Percentiles rank a stretch among this genome's conserved stretches.
These are phyloP conservation scores for Entomyzon cyanotis DNA, from an alignment of 2,113 vertebrate genomes.

Conservation along the genomic window DNA sequence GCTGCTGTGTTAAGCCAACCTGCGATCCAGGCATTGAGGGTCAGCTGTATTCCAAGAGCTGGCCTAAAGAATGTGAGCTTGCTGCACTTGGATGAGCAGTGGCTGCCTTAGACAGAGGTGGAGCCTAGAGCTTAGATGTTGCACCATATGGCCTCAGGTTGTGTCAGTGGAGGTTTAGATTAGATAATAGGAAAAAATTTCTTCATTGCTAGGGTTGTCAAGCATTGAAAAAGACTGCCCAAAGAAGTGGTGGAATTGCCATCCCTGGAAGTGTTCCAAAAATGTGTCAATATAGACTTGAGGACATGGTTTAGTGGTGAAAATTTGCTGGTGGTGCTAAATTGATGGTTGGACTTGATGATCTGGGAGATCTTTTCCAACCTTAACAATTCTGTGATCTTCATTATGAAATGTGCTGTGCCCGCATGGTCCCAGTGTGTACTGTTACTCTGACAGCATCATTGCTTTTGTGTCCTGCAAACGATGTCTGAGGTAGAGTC, in stretches of 20 bases:
- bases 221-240: not conserved
- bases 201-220: not conserved
- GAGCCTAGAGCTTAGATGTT: not conserved
- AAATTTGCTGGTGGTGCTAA: not conserved
- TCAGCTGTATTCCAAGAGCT: not conserved
- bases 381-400: not conserved
- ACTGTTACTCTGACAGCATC: not conserved
- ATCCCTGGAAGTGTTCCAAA: not conserved
- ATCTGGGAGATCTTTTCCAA: not conserved
- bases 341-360: not conserved
- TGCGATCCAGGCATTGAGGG: not conserved
- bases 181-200: not conserved
- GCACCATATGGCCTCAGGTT: not conserved
- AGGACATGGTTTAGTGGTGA: not conserved
- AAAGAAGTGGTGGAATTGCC: not conserved
- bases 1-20: not conserved
- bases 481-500: not conserved
- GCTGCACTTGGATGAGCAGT: not conserved
- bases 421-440: not conserved
- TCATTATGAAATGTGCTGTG: not conserved
- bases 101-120: not conserved
- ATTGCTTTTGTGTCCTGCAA: not conserved
- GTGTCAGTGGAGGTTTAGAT: not conserved
- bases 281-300: not conserved
- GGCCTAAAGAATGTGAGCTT: not conserved